Evolutionary conservation across 2,113 vertebrate species (phyloP).

Genomic region (Macaca mulatta): DNA sequence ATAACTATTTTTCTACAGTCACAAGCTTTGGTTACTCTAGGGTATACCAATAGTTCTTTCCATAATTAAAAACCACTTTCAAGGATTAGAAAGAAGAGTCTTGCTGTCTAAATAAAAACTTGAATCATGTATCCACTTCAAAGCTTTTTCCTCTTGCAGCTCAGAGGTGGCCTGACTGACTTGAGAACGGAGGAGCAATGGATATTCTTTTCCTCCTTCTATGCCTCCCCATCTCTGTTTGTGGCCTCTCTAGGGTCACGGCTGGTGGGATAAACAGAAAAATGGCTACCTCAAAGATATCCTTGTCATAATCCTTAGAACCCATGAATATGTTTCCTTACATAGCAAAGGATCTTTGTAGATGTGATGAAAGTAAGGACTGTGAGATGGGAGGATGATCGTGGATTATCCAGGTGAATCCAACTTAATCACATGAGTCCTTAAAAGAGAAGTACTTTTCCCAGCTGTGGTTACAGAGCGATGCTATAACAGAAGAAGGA

Average conservation of each 20-base stretch:
- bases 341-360: background rate
- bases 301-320: background rate
- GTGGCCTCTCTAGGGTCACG: background rate
- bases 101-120: background rate
- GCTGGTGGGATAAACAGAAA: background rate
- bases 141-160: background rate
- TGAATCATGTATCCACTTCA: background rate
- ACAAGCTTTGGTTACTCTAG: background rate
- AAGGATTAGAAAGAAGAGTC: slow-evolving; percentile 7
- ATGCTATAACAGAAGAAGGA: background rate
- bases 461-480: background rate
- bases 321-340: background rate
- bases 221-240: background rate
- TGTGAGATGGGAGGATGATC: background rate
- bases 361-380: background rate
- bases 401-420: background rate
- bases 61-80: slow-evolving; percentile 13
- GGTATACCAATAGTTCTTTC: background rate
- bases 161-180: background rate
- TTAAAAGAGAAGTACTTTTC: background rate
- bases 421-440: background rate
- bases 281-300: background rate
- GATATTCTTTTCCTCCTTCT: background rate
- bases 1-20: background rate
- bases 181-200: background rate